These are phyloP conservation scores for Arctopsyche grandis DNA, from an alignment of 1,140 invertebrate genomes.

Conservation along the genomic window DNA sequence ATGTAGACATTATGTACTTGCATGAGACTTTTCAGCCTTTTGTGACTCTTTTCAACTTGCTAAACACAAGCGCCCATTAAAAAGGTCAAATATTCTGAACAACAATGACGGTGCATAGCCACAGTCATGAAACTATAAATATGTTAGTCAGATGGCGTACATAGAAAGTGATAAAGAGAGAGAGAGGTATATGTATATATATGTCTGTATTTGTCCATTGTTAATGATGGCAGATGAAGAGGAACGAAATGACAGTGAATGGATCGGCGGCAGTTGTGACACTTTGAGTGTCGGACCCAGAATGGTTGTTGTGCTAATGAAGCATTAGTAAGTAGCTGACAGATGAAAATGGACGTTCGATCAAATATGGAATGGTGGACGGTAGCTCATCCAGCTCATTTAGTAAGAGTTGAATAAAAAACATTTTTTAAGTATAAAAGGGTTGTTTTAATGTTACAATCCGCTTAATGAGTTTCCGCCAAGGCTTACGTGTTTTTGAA, in stretches of 20 bases:
- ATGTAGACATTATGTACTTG: no score
- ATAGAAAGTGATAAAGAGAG: not conserved
- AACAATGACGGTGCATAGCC: not conserved
- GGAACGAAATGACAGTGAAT: conserved; percentile 2
- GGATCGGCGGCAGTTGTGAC: not conserved
- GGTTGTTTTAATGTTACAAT: no score
- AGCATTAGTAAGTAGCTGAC: no score
- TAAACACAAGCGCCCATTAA: not conserved
- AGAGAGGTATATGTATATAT: not conserved
- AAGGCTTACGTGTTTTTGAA: no score
- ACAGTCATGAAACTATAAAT: not conserved
- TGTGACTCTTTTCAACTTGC: no score
- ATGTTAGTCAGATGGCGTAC: not conserved
- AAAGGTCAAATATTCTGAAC: not conserved
- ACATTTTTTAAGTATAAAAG: no score
- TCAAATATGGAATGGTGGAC: no score
- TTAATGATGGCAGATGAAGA: not conserved
- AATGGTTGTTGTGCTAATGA: not conserved
- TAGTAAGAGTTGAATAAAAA: no score
- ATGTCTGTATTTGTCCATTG: not conserved
- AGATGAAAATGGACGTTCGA: no score
- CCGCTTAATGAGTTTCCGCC: no score
- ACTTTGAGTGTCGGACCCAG: not conserved
- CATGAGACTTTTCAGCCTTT: no score
- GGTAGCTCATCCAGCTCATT: no score